A percentile compares a stretch with the other conserved stretches of the same genome.
Conservation (phyloP, 2,888 invertebrate species). For the Synergus itoensis region DNA sequence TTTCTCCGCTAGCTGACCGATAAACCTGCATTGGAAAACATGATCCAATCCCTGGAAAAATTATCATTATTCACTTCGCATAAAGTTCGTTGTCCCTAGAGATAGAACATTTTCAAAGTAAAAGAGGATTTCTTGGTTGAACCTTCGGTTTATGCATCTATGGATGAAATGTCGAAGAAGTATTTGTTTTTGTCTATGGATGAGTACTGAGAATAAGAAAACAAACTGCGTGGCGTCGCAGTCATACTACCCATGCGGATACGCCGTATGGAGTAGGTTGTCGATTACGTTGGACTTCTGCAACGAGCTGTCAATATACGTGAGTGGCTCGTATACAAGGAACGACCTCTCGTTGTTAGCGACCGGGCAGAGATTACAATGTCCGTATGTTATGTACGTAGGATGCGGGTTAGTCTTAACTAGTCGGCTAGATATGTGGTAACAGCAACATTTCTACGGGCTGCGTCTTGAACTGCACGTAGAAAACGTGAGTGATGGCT, state of each 20-base stretch:
- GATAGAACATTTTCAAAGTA: neutral
- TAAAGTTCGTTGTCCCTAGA: neutral
- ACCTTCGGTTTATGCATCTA: constrained; percentile 19
- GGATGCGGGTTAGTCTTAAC: constrained; percentile 60
- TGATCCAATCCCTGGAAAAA: neutral
- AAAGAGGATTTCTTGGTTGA: neutral
- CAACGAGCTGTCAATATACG: constrained; percentile 54
- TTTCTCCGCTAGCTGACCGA: neutral
- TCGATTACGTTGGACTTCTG: constrained; percentile 58
- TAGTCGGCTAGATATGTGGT: constrained; percentile 61
- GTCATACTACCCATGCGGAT: neutral
- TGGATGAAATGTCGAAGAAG: constrained; percentile 27
- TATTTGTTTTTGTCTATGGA: constrained; percentile 30
- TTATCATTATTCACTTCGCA: neutral
- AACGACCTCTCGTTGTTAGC: constrained; percentile 49
- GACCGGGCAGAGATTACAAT: constrained; percentile 59
- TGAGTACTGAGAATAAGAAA: constrained; percentile 32
- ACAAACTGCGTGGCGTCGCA: constrained; percentile 29
- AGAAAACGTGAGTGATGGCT: constrained; percentile 71
- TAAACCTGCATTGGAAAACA: neutral
- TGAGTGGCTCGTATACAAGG: constrained; percentile 45
- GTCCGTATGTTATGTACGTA: constrained; percentile 55
- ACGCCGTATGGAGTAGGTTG: constrained; percentile 48
- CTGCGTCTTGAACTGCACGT: constrained; percentile 63
- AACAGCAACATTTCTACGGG: constrained; percentile 55